phyloP scores from a whole-genome alignment of 2,888 invertebrate genomes.

The Cheilosia impressa region DNA sequence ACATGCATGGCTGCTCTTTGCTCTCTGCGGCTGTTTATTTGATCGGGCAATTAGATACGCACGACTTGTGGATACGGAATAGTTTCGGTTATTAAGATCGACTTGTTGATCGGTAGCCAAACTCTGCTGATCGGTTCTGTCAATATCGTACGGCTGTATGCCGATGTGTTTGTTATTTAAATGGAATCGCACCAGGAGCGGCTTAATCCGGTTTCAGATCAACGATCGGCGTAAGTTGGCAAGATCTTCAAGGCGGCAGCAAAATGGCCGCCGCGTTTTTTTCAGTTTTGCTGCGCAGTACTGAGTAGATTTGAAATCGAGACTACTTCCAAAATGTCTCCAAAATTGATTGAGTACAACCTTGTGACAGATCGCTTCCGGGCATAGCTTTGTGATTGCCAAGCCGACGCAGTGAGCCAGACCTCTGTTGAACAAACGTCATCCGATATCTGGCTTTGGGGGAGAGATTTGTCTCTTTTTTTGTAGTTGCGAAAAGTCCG shows the following conservation, averaged over 20 bases:
- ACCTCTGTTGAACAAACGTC: too few relatives aligned
- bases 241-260: neutral
- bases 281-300: too few relatives aligned
- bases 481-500: too few relatives aligned
- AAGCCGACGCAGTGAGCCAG: too few relatives aligned
- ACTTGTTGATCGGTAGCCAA: conserved; percentile 39
- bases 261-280: too few relatives aligned
- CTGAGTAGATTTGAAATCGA: too few relatives aligned
- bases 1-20: neutral
- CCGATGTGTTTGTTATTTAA: conserved; percentile 12
- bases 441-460: too few relatives aligned
- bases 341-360: too few relatives aligned
- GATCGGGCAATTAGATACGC: conserved; percentile 50
- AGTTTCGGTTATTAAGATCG: conserved; percentile 33
- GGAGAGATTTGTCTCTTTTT: too few relatives aligned
- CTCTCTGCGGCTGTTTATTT: conserved; percentile 31
- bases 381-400: too few relatives aligned
- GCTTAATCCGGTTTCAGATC: neutral
- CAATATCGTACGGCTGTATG: neutral
- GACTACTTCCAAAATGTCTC: too few relatives aligned
- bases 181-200: neutral
- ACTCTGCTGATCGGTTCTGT: conserved; percentile 26
- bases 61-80: conserved; percentile 33
- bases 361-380: too few relatives aligned
- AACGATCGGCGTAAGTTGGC: neutral